Evolutionary conservation across 2,888 invertebrate species (phyloP), one percentile per base, ranked within the genome.

Genomic region (Calliphora vomitoria): DNA sequence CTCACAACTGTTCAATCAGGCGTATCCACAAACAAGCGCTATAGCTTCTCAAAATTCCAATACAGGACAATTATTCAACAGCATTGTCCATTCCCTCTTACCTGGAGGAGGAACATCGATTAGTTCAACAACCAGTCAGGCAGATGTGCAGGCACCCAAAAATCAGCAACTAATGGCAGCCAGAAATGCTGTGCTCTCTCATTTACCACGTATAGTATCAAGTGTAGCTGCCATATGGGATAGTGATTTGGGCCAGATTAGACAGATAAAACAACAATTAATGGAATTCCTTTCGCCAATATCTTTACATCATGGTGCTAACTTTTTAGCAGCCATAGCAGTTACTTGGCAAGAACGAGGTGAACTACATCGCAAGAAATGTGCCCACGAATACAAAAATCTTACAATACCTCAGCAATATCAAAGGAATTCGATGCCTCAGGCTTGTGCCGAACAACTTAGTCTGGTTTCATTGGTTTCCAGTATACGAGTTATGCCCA

Each of bases 281-380:
- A 93, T 98, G 90, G 97, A 97, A 92, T 96, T 98, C 89, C 93
- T 98, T 5, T 97, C 97, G 90, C 98, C 98, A 0, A 96, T 98
- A 72, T 97, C 97, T 8, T 95, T 97, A 80, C 96, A 97, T 91
- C 97, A 98, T 92, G 96, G 97, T 13, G 95, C 96, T 18, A 96
- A 96, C 91, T 97, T 98, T 90, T 94, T 98, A 82, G 96, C 97
- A 8, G 97, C 98, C 3, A 95, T 98, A 85, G 97, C 97, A 1
- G 96, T 97, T 8, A 97, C 97, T 44, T 98, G 98, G 98, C 96
- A 96, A 92, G 97, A 97, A 90, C 94, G 96, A 79, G 94, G 95
- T 79, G 95, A 95, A 88, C 92, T 94, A 8, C 87, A 89, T 82
- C 90, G 94, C 94, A 90, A 91, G 91, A 82, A 94, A 90, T 90